Percentiles rank a stretch among this genome's conserved stretches.
These are phyloP conservation scores for Crossaster papposus DNA, from an alignment of 53 echinoderm and acorn worm genomes.

Conservation along the genomic window DNA sequence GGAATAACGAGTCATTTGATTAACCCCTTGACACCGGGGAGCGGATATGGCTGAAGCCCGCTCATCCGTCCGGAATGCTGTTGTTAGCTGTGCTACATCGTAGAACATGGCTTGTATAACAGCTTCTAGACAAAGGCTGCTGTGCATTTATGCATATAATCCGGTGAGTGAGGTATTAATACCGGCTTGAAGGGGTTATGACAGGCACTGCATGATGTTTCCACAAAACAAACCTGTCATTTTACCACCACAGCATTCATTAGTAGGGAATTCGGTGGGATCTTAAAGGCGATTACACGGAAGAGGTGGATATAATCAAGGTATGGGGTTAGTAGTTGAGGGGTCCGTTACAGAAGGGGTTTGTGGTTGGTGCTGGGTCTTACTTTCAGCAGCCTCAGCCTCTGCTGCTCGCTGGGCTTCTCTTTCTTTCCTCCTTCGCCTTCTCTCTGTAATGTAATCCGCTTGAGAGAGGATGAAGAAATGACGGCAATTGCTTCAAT, in stretches of 20 bases:
- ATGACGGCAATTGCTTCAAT: neutral
- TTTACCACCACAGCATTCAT: neutral
- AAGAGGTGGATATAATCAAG: neutral
- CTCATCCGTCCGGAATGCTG: too few species aligned
- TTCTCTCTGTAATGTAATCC: conserved; percentile 56
- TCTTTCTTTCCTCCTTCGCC: conserved; percentile 49
- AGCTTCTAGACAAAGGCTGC: too few species aligned
- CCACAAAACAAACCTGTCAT: neutral
- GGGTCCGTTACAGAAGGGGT: neutral
- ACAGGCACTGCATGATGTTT: neutral
- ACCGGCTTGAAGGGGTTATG: too few species aligned
- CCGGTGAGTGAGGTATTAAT: too few species aligned
- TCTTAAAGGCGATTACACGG: neutral
- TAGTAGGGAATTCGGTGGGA: neutral
- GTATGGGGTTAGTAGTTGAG: neutral
- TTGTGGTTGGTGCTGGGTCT: neutral
- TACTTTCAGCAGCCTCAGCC: conserved; percentile 57
- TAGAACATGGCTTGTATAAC: too few species aligned
- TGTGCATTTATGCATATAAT: too few species aligned
- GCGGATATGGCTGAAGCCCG: too few species aligned
- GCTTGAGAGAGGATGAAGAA: conserved; percentile 19
- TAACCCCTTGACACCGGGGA: too few species aligned
- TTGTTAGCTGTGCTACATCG: too few species aligned
- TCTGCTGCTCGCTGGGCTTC: conserved; percentile 52
- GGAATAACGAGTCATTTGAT: too few species aligned